Evolutionary conservation across 2,888 invertebrate genomes (phyloP), one percentile per base, ranked within the genome.

Genomic region (Clivina fossor): DNA sequence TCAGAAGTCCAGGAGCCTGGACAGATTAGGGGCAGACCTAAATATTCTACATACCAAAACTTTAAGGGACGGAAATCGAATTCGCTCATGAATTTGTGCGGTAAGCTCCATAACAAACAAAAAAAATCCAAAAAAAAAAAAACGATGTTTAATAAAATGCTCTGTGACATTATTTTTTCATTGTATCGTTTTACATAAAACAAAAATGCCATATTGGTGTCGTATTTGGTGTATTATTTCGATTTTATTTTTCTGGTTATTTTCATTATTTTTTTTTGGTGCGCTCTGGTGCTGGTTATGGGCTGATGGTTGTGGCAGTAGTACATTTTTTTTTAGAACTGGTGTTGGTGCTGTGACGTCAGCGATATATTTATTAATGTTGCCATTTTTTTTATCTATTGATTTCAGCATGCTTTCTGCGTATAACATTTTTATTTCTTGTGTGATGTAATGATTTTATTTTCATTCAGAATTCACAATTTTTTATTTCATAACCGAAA

Each of bases 31-130:
- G 86, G 86, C 82, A 83, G 86, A 80, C 84, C 86, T 83, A 87
- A 86, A 83, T 87, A 85, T 82, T 80, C 85, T 77, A 84, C 85
- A 82, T 86, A 85, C 85, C 86, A 86, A 85, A 89, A 88, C 88
- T 88, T 90, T 85, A 89, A 89, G 83, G 75, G 81, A 70, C 87
- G 91, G 85, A 91, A 91, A 82, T 91, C 91, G 80, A 91, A 89
- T 86, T 92, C 91, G 77, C 86, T 92, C 82, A 90, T 92, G 90
- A 92, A 92, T 85, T 83, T 92, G 84, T 90, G 90, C 85, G 91
- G 92, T 92, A 91, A 92, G 91, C 83, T 76, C 76, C 72, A 56
- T n/a, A n/a, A n/a, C n/a, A n/a, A n/a, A n/a, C n/a, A n/a, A n/a
- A n/a, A n/a, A n/a, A n/a, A n/a, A n/a, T n/a, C n/a, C n/a, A n/a